Evolutionary conservation across 2,888 invertebrate genomes (phyloP).

Genomic region (Tethea ocularis): DNA sequence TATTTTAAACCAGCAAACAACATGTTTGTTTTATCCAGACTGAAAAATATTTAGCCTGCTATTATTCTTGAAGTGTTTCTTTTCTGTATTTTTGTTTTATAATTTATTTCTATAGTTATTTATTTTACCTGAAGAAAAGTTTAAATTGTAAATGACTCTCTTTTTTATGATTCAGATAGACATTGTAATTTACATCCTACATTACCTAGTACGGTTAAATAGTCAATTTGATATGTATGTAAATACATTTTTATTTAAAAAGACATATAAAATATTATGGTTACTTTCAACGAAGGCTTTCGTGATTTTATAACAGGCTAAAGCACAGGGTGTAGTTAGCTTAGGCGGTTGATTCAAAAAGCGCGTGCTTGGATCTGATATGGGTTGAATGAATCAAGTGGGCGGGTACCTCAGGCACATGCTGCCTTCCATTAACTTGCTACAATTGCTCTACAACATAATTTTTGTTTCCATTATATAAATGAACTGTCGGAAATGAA

Average conservation of each 20-base stretch:
- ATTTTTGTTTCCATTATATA: slow-evolving; percentile 62
- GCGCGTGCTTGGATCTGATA: slow-evolving; percentile 68
- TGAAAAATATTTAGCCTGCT: too few relatives aligned
- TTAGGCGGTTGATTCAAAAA: slow-evolving; percentile 58
- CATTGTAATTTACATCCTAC: not conserved
- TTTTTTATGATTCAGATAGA: too few relatives aligned
- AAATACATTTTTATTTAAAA: slow-evolving; percentile 8
- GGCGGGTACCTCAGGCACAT: slow-evolving; percentile 39
- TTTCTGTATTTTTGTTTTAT: too few relatives aligned
- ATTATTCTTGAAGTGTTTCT: too few relatives aligned
- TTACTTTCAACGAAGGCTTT: slow-evolving; percentile 35
- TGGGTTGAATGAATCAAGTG: slow-evolving; percentile 47
- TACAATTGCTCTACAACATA: slow-evolving; percentile 60
- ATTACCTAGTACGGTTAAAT: not conserved
- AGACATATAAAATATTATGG: slow-evolving; percentile 25
- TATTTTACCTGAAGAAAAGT: too few relatives aligned
- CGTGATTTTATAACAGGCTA: slow-evolving; percentile 43
- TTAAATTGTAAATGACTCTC: too few relatives aligned
- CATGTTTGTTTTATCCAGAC: too few relatives aligned
- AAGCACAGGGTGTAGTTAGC: slow-evolving; percentile 29
- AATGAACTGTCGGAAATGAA: slow-evolving; percentile 65
- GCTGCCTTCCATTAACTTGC: slow-evolving; percentile 47
- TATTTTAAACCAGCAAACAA: too few relatives aligned
- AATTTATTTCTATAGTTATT: too few relatives aligned
- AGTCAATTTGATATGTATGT: not conserved